phyloP scores from a whole-genome alignment of 2,888 invertebrate genomes.

The Apamea sordens region DNA sequence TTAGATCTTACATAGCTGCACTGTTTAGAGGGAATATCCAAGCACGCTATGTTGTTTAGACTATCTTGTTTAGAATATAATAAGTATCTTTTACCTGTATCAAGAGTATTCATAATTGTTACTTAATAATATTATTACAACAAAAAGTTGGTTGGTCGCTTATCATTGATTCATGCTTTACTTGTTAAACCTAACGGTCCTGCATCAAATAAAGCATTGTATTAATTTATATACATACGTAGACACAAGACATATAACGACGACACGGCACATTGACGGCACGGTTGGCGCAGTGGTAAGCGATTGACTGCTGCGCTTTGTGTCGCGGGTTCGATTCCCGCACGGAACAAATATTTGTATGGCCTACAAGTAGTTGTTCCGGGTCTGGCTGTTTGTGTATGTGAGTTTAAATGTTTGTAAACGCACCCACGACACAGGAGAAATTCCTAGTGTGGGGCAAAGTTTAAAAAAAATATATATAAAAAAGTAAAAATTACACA shows the following conservation, averaged over 20 bases:
- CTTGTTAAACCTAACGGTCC: neutral
- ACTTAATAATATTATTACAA: neutral
- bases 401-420: no score
- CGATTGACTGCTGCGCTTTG: no score
- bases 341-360: no score
- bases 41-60: neutral
- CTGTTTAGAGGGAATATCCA: neutral
- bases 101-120: neutral
- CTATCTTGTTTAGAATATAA: neutral
- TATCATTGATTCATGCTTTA: neutral
- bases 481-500: neutral
- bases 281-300: no score
- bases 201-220: neutral
- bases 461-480: no score
- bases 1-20: conserved; percentile 5
- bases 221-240: neutral
- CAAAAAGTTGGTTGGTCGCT: neutral
- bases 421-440: no score
- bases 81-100: neutral
- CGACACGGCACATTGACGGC: no score
- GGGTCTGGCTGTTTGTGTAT: no score
- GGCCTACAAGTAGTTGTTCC: no score
- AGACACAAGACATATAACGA: neutral
- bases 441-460: no score
- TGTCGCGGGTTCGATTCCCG: no score